Evolutionary conservation across 2,113 vertebrate species (phyloP).

Genomic region (Rhodinocichla rosea): DNA sequence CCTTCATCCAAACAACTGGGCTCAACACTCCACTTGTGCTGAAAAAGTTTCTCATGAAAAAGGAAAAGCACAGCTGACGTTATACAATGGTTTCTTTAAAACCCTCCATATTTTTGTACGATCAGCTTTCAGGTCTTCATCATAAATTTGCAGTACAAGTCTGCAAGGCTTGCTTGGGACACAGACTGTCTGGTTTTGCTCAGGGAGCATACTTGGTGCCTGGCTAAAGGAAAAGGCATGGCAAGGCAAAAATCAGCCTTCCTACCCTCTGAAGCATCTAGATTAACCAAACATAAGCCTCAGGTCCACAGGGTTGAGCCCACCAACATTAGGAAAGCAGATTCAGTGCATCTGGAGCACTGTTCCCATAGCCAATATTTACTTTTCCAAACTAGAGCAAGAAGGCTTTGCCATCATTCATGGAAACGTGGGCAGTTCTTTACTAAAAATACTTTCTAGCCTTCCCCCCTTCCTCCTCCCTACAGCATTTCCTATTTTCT

Average conservation of each 20-base stretch:
- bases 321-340: neutral
- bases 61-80: neutral
- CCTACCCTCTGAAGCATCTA: neutral
- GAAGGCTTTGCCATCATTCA: neutral
- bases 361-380: neutral
- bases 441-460: constrained; percentile 10
- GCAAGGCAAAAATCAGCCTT: neutral
- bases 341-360: neutral
- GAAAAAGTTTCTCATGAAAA: neutral
- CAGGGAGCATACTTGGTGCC: neutral
- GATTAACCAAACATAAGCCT: neutral
- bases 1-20: neutral
- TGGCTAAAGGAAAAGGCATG: neutral
- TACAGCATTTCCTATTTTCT: neutral
- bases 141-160: neutral
- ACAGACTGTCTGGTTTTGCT: neutral
- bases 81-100: neutral
- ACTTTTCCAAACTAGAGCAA: constrained; percentile 4
- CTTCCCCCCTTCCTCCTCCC: neutral
- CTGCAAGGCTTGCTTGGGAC: neutral
- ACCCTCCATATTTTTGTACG: neutral
- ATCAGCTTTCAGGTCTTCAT: neutral
- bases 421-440: neutral
- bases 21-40: neutral
- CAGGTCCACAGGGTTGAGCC: neutral